These are phyloP conservation scores for Liparis tanakae DNA, from an alignment of 2,797 vertebrate genomes.

Conservation along the genomic window DNA sequence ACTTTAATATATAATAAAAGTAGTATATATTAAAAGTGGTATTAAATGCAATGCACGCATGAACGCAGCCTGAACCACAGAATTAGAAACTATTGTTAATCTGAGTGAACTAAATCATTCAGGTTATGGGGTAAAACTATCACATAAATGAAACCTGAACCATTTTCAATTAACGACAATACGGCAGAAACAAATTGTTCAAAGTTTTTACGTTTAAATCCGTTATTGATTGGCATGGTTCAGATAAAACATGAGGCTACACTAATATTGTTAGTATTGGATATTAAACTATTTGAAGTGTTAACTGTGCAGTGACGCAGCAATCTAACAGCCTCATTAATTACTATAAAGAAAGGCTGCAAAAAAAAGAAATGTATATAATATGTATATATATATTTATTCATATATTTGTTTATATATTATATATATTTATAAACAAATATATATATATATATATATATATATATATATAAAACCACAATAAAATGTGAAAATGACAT, in stretches of 20 bases:
- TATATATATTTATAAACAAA: no score
- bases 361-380: no score
- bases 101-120: neutral
- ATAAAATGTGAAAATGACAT: neutral
- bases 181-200: neutral
- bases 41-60: neutral
- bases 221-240: neutral
- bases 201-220: neutral
- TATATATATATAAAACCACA: neutral
- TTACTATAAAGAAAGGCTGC: no score
- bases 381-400: no score
- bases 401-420: no score
- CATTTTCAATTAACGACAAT: neutral
- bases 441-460: no score
- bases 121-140: neutral
- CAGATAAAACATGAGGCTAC: neutral
- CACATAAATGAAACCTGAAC: no score
- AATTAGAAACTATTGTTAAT: neutral
- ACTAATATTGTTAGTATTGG: neutral
- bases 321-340: neutral
- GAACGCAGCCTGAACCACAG: slow-evolving; percentile 29
- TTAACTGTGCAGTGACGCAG: no score
- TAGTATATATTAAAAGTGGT: no score
- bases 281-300: no score
- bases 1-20: no score